Evolutionary conservation across 2,797 vertebrate genomes (phyloP), one percentile per base, ranked within the genome.

Genomic region (Eulemur mongoz): DNA sequence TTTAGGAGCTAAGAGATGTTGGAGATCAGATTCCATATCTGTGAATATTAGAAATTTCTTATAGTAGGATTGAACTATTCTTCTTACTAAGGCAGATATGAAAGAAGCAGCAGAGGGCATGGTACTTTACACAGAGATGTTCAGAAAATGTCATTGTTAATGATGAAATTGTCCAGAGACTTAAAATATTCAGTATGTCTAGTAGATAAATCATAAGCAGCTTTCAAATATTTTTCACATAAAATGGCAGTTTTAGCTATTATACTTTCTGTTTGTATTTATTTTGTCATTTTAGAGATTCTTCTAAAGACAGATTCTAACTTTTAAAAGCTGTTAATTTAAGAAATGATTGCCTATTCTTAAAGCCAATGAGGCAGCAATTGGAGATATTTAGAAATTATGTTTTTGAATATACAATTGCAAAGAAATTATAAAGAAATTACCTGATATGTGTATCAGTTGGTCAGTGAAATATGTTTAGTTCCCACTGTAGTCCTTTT

Each of bases 191-290:
- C 52, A 35, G 54, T 48, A 13, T 75, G 14, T 43, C 8, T 91
- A 45, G 50, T 65, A 79, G 43, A 80, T 88, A 91, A 84, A 52
- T 93, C 17, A n/a, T 48, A 57, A n/a, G 25, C 4, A 43, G 5
- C 25, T 88, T 96, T 88, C 40, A 93, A 50, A 73, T 79, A 45
- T 52, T 80, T 94, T 95, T 82, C 17, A 91, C 14, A 50, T 67
- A 52, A 79, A 91, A 78, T 75, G 25, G 6, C 32, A 63, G n/a
- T 52, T 54, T 93, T 32, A 40, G 15, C 22, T 78, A 54, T 76
- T 54, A 43, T 67, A 75, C 45, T 73, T 93, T 85, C 57, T 82
- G 23, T 54, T 81, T 85, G 76, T 54, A n/a, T 54, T 95, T 92
- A 40, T 23, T 67, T 94, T 83, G 72, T 54, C 45, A 59, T 38